Evolutionary conservation across 2,888 invertebrate genomes (phyloP), one percentile per base, ranked within the genome.

Genomic region (Plagiodera versicolora): DNA sequence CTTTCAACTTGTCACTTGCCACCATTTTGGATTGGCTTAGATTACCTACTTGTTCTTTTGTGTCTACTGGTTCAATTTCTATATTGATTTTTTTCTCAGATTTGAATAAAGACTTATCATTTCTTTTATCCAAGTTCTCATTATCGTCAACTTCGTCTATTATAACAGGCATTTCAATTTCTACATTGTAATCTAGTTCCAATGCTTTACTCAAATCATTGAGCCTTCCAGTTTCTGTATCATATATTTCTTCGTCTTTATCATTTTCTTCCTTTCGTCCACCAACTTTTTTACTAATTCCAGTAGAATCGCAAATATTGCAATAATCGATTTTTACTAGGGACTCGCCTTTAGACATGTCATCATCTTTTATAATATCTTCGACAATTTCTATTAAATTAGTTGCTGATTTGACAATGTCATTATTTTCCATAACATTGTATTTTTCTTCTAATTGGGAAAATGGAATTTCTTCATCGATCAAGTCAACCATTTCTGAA

Each of bases 381-480:
- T 52, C 60, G 5, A 60, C 55, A 3, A 63, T 59, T 50, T 59
- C 58, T 35, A 46, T 56, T 19, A 56, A 82, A 81, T 58, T 77
- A 80, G 63, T 83, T 81, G 74, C 81, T 82, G 72, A 45, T 52
- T 28, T 30, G 53, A 51, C 48, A 39, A 50, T n/a, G 11, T 54
- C 39, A 1, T 10, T 64, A 44, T 32, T 44, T 55, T 47, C 57
- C 11, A n/a, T 32, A 0, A 44, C 19, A 11, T 44, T 35, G n/a
- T 53, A 53, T 17, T 53, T 53, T 24, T 53, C 44, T 45, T 53
- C 24, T 49, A 47, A 46, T 48, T 48, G 44, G 17, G 54, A 20
- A 6, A 50, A 30, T 19, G 45, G 32, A 35, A 5, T 48, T 50
- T 30, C 32, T 56, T 75, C 72, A 52, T 72, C 70, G 10, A 75